Conservation (phyloP, 2,888 invertebrate species). For the Drosophila multiciliata region DNA sequence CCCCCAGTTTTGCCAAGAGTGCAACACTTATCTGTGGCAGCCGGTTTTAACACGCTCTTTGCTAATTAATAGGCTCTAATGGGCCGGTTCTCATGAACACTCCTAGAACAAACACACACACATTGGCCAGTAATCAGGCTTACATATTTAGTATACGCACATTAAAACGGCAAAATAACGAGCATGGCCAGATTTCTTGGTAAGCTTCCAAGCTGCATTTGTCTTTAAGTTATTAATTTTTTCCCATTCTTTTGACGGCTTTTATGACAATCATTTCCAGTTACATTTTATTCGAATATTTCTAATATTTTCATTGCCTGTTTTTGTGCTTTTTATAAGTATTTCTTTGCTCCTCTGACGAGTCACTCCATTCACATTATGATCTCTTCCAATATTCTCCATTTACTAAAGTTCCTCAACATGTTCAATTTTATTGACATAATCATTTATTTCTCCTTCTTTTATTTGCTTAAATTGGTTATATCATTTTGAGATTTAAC, state of each 20-base stretch:
- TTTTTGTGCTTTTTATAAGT: neutral
- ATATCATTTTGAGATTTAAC: neutral
- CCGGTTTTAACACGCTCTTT: constrained; percentile 72
- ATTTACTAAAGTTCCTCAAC: neutral
- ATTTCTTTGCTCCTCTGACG: neutral
- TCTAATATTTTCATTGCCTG: neutral
- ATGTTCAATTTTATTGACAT: neutral
- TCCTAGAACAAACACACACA: neutral
- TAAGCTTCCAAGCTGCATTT: neutral
- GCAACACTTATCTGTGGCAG: constrained; percentile 58
- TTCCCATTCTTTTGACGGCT: neutral
- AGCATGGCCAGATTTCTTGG: neutral
- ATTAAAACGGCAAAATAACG: constrained; percentile 16
- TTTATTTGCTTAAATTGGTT: neutral
- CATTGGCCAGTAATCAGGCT: constrained; percentile 29
- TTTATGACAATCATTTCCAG: neutral
- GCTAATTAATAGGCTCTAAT: constrained; percentile 74
- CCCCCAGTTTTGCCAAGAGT: constrained; percentile 31
- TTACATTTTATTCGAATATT: neutral
- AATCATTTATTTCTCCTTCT: neutral
- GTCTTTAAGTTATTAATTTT: neutral
- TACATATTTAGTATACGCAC: constrained; percentile 32
- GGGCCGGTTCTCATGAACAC: constrained; percentile 48
- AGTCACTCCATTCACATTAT: neutral
- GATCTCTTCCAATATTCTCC: neutral